phyloP scores from a whole-genome alignment of 1,140 invertebrate genomes.

The Nilaparvata lugens region DNA sequence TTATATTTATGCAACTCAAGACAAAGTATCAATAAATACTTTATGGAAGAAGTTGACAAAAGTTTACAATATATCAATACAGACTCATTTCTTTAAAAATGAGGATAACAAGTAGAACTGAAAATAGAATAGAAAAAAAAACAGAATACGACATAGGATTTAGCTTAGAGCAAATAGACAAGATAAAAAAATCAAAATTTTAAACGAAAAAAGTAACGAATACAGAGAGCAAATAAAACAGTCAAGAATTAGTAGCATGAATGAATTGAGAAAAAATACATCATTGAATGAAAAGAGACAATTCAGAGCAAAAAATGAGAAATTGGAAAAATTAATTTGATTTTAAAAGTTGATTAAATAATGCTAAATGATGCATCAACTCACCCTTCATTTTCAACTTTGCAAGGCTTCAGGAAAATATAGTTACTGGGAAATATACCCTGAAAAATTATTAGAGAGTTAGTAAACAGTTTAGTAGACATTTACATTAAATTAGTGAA shows the following conservation, averaged over 20 bases:
- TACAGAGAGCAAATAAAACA: too few species aligned
- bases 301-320: not conserved
- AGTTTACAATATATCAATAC: too few species aligned
- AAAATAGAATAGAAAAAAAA: too few species aligned
- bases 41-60: too few species aligned
- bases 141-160: too few species aligned
- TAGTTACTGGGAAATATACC: conserved; percentile 78
- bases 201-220: not conserved
- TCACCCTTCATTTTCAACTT: conserved; percentile 61
- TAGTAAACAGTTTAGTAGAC: not conserved
- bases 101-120: too few species aligned
- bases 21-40: too few species aligned
- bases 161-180: too few species aligned
- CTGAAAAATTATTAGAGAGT: conserved; percentile 29
- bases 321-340: not conserved
- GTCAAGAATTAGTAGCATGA: too few species aligned
- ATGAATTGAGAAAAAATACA: not conserved
- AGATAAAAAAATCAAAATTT: not conserved
- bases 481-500: conserved; percentile 1
- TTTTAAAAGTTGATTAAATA: not conserved
- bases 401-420: conserved; percentile 64
- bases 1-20: too few species aligned
- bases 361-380: conserved; percentile 8
- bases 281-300: not conserved
- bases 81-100: too few species aligned